phyloP scores from a whole-genome alignment of 30 jellyfish, hydroid and myxozoan species.

The Sanderia malayensis region DNA sequence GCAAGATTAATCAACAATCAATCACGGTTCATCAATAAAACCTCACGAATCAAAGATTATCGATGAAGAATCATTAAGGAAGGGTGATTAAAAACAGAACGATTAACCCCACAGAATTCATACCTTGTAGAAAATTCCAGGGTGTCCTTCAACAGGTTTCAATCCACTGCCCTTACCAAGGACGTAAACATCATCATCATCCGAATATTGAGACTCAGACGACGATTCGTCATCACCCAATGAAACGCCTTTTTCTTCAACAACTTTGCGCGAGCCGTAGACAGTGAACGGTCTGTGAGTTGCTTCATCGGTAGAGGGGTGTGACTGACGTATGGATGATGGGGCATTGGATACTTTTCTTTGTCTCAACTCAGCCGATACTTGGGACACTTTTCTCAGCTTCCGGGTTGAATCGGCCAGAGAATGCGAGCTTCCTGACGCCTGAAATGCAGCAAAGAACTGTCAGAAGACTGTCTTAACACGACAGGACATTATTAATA shows the following conservation, averaged over 20 bases:
- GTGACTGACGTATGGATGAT: neutral
- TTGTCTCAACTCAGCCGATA: constrained; percentile 67
- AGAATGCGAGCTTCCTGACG: constrained; percentile 22
- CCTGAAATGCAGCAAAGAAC: neutral
- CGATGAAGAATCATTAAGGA: too few relatives aligned
- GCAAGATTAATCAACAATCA: too few relatives aligned
- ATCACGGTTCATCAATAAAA: too few relatives aligned
- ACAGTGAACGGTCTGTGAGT: constrained; percentile 75
- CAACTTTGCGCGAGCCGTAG: constrained; percentile 81
- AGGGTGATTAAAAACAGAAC: too few relatives aligned
- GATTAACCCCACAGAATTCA: too few relatives aligned
- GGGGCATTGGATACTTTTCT: constrained; percentile 56
- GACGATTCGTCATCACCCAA: constrained; percentile 55
- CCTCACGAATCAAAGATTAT: too few relatives aligned
- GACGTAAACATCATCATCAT: constrained; percentile 71
- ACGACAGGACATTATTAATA: too few relatives aligned
- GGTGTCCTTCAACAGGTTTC: constrained; percentile 86
- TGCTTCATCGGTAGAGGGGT: constrained; percentile 1
- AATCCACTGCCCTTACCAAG: constrained; percentile 65
- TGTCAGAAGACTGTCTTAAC: too few relatives aligned
- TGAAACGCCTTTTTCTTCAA: constrained; percentile 69
- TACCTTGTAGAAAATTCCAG: constrained; percentile 93
- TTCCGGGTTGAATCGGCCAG: constrained; percentile 16
- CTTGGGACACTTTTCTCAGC: constrained; percentile 43
- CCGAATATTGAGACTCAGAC: constrained; percentile 68